Percentiles rank a stretch among this genome's conserved stretches.
Conservation (phyloP, 1,140 invertebrate species). For the Aphis craccivora region DNA sequence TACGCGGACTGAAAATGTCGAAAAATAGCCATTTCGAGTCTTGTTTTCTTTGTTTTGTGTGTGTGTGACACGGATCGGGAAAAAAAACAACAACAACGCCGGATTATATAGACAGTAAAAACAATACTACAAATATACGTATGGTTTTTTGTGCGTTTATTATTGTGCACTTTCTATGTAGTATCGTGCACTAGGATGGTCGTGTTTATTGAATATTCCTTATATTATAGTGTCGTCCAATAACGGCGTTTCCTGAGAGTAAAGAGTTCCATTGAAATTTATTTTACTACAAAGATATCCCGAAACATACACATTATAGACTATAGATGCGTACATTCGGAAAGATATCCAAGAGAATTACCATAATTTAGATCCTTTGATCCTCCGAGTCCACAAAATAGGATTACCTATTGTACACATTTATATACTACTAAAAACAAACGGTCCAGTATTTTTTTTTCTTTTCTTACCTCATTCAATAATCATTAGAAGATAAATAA, state of each 20-base stretch:
- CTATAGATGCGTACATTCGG: background rate
- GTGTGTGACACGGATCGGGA: background rate
- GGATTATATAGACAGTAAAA: background rate
- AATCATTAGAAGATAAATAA: constrained; percentile 13
- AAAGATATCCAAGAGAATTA: constrained; percentile 2
- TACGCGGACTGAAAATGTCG: background rate
- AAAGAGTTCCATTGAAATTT: constrained; percentile 22
- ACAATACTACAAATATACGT: background rate
- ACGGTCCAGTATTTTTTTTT: background rate
- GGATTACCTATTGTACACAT: background rate
- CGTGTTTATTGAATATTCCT: constrained; percentile 34
- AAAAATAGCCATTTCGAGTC: background rate
- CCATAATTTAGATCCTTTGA: constrained; percentile 35
- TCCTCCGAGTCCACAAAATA: background rate
- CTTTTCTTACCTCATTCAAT: background rate
- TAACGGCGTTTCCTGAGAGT: background rate
- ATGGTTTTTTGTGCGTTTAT: background rate
- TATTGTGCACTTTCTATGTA: background rate
- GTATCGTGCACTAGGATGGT: background rate
- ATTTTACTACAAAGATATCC: constrained; percentile 7
- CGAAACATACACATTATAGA: background rate
- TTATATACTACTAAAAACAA: constrained; percentile 1
- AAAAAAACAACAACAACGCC: background rate
- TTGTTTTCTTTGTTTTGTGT: background rate
- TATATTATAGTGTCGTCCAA: constrained; percentile 22